phyloP scores from a whole-genome alignment of 92 coral and sea anemone genomes.

The Muricea muricata region DNA sequence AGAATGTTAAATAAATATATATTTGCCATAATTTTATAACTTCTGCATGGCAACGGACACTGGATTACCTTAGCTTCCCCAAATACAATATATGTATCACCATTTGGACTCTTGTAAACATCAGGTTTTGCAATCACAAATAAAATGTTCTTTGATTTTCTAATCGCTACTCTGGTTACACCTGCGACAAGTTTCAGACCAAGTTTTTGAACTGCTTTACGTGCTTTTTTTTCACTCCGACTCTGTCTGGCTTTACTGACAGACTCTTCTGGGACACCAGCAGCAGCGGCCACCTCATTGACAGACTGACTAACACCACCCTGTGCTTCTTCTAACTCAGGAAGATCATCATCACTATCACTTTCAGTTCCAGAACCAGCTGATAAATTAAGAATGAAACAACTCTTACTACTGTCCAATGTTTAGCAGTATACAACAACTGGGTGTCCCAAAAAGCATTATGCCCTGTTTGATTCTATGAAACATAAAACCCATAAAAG shows the following conservation, averaged over 20 bases:
- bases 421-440: too few relatives aligned
- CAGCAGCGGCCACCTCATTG: conserved; percentile 95
- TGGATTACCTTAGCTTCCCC: conserved; percentile 95
- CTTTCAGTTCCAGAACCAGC: conserved; percentile 98
- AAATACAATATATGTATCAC: conserved; percentile 91
- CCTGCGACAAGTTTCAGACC: conserved; percentile 84
- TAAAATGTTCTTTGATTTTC: conserved; percentile 97
- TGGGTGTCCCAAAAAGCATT: too few relatives aligned
- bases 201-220: conserved; percentile 88
- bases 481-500: too few relatives aligned
- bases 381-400: conserved; percentile 10
- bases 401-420: neutral
- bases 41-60: neutral
- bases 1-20: neutral
- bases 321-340: conserved; percentile 89
- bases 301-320: conserved; percentile 54
- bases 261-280: conserved; percentile 84
- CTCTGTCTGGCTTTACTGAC: conserved; percentile 96
- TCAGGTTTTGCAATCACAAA: conserved; percentile 94
- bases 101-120: conserved; percentile 87
- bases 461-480: too few relatives aligned
- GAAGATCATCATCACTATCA: conserved; percentile 97
- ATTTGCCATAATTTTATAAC: neutral
- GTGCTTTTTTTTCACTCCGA: conserved; percentile 94
- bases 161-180: conserved; percentile 85